Evolutionary conservation across 2,888 invertebrate genomes (phyloP).

Genomic region (Epirrita christyi): DNA sequence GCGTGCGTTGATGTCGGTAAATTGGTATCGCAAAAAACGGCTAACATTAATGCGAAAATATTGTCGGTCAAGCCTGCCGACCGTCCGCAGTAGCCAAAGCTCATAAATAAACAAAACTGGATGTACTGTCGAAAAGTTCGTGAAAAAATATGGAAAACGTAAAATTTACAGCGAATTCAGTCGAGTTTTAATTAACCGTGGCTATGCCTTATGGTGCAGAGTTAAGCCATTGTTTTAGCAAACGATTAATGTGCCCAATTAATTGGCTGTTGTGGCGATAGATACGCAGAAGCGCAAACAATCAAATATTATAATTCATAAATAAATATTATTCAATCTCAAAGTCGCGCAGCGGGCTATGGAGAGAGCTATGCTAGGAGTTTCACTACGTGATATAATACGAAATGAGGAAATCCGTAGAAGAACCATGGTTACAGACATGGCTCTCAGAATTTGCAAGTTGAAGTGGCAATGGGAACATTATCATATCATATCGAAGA

Average conservation of each 20-base stretch:
- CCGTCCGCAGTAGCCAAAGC: constrained; percentile 73
- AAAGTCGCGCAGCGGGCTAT: too few species aligned
- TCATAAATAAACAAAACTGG: constrained; percentile 84
- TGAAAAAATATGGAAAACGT: constrained; percentile 69
- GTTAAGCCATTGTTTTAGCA: constrained; percentile 25
- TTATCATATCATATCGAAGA: too few species aligned
- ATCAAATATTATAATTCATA: background rate
- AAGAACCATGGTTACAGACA: too few species aligned
- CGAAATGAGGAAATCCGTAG: too few species aligned
- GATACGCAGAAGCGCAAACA: background rate
- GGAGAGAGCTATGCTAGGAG: too few species aligned
- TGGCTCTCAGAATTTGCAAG: too few species aligned
- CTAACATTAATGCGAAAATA: constrained; percentile 69
- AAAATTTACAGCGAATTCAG: constrained; percentile 80
- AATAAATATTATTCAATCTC: too few species aligned
- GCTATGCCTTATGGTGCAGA: constrained; percentile 46
- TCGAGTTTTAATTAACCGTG: constrained; percentile 80
- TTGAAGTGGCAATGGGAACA: too few species aligned
- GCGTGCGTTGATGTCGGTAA: constrained; percentile 56
- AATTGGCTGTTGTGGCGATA: constrained; percentile 8
- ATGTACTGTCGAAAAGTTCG: constrained; percentile 80
- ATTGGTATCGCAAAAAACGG: constrained; percentile 68
- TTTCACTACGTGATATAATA: too few species aligned
- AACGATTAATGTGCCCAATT: constrained; percentile 19
- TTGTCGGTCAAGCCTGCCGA: constrained; percentile 70